Evolutionary conservation across 2,113 vertebrate genomes (phyloP).

Genomic region (Datnioides undecimradiatus): DNA sequence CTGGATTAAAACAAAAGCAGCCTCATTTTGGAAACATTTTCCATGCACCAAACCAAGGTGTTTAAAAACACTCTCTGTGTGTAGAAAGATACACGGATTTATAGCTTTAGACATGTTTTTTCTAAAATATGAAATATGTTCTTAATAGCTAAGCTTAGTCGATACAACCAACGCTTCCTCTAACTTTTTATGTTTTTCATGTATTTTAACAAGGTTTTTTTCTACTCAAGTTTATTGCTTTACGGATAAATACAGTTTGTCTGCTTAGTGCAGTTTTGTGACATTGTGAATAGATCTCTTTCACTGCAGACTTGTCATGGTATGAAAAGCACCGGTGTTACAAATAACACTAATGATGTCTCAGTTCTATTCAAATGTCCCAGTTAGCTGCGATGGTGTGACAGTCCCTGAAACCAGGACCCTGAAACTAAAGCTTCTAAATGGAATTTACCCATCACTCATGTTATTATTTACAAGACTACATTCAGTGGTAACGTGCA

Average conservation of each 20-base stretch:
- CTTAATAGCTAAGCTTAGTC: too few relatives aligned
- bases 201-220: neutral
- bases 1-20: neutral
- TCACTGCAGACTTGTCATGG: neutral
- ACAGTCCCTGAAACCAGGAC: neutral
- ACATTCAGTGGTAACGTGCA: neutral
- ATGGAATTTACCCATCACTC: neutral
- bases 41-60: neutral
- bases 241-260: neutral
- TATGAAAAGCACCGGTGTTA: neutral
- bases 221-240: neutral
- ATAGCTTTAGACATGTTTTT: neutral
- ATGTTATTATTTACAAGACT: neutral
- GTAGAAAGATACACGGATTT: neutral
- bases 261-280: neutral
- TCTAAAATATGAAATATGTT: neutral
- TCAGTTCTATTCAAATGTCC: neutral
- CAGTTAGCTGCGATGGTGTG: neutral
- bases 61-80: neutral
- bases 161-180: neutral
- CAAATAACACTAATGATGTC: neutral
- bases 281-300: neutral
- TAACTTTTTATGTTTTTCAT: too few relatives aligned
- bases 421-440: neutral
- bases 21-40: conserved; percentile 23